Evolutionary conservation across 2,888 invertebrate species (phyloP), one percentile per base, ranked within the genome.

Genomic region (Eupithecia vulgata): DNA sequence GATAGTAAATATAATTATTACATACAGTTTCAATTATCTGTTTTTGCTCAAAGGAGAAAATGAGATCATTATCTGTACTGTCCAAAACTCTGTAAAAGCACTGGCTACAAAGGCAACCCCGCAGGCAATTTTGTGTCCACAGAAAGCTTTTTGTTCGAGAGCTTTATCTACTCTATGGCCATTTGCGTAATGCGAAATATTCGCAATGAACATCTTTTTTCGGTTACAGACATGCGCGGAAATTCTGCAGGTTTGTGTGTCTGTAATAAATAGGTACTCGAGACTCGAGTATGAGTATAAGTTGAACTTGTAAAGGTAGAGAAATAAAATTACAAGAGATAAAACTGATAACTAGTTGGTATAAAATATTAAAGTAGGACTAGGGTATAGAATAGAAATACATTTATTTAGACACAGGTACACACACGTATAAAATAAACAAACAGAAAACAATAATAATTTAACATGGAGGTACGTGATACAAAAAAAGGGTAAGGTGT

Each of bases 91-190:
- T 65, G 65, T 65, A 40, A 65, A 42, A 65, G 25, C 65, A 25
- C 25, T 25, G 13, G 65, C 65, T 21, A 65, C 40, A 65, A 65
- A 65, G 61, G 65, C 40, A 21, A 40, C 15, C 65, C 65, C 65
- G n/a, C 25, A 42, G 40, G 65, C 65, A 65, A 65, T 65, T n/a
- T 65, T 65, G 34, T 61, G 15, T 12, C 64, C 37, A 64, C 64
- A 64, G 35, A 37, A 64, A 21, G 65, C 40, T 40, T 65, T 64
- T 42, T 65, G 40, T 65, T 65, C 5, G 40, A 65, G 25, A 65
- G 65, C 40, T 65, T 40, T 37, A 5, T 15, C 15, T 65, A n/a
- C n/a, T 61, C 59, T 34, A 61, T 61, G 12, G 12, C 37, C 40
- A 37, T 25, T 65, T 21, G 35, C 25, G 40, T 15, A 65, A 65